Percentiles rank a stretch among this genome's conserved stretches.
These are phyloP conservation scores for Meiosimyza decipiens DNA, from an alignment of 2,888 invertebrate species.

Conservation along the genomic window DNA sequence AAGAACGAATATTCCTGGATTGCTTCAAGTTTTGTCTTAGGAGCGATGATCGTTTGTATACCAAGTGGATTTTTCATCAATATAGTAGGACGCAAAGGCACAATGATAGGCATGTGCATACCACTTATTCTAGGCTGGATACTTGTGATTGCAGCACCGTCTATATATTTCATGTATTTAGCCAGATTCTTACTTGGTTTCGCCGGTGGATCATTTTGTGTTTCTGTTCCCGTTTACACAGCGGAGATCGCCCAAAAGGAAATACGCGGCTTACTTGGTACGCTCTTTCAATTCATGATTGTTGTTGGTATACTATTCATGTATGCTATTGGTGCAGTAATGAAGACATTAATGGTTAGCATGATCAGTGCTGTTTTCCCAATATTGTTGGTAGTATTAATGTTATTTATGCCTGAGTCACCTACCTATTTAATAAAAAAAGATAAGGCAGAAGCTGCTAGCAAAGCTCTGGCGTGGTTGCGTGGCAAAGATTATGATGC, in stretches of 20 bases:
- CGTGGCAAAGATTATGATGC: conserved; percentile 80
- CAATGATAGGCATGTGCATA: conserved; percentile 68
- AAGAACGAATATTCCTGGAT: conserved; percentile 75
- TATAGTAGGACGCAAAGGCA: conserved; percentile 77
- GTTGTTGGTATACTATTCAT: conserved; percentile 84
- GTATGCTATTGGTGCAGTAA: conserved; percentile 73
- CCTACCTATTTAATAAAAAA: conserved; percentile 78
- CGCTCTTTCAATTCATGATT: conserved; percentile 88
- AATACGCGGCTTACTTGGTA: conserved; percentile 85
- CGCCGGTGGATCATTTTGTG: conserved; percentile 79
- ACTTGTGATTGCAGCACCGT: conserved; percentile 78
- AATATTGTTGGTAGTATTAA: conserved; percentile 75
- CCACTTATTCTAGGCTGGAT: conserved; percentile 82
- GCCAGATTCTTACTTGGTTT: conserved; percentile 65
- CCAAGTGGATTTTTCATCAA: conserved; percentile 79
- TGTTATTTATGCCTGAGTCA: conserved; percentile 89
- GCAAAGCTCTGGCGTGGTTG: conserved; percentile 76
- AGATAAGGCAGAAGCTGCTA: conserved; percentile 74
- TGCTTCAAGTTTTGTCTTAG: conserved; percentile 77
- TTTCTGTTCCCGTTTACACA: conserved; percentile 85
- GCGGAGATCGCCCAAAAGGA: conserved; percentile 87
- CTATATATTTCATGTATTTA: conserved; percentile 64
- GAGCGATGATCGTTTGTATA: conserved; percentile 78
- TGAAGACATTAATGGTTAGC: conserved; percentile 59
- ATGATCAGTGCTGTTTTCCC: conserved; percentile 67